phyloP scores from a whole-genome alignment of 2,888 invertebrate species.

The Hirudinaria manillensis region DNA sequence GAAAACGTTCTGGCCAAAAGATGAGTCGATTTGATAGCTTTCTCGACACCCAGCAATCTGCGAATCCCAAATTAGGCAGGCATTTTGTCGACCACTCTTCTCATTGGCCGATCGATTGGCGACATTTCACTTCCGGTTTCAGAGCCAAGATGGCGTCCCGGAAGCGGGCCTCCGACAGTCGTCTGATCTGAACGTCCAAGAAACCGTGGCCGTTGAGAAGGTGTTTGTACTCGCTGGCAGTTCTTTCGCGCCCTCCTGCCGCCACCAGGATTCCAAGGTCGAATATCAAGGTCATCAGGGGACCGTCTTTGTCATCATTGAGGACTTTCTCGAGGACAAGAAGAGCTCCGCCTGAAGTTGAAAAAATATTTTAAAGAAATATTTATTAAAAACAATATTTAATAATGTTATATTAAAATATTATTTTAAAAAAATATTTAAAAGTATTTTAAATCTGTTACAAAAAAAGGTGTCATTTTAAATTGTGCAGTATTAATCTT shows the following conservation, averaged over 20 bases:
- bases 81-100: too few species aligned
- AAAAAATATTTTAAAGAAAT: neutral
- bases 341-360: slow-evolving; percentile 43
- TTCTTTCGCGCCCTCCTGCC: slow-evolving; percentile 43
- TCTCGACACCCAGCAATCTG: too few species aligned
- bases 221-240: slow-evolving; percentile 42
- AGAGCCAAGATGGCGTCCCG: slow-evolving; percentile 43
- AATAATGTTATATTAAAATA: too few species aligned
- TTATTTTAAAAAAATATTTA: too few species aligned
- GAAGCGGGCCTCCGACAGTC: slow-evolving; percentile 30
- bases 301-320: slow-evolving; percentile 42
- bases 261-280: slow-evolving; percentile 43
- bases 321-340: slow-evolving; percentile 44
- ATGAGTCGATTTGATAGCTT: too few species aligned
- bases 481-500: too few species aligned
- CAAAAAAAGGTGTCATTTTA: too few species aligned
- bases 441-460: too few species aligned
- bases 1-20: too few species aligned
- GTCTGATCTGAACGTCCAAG: slow-evolving; percentile 34
- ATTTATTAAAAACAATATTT: too few species aligned
- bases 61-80: too few species aligned
- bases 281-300: slow-evolving; percentile 41
- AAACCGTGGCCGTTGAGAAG: slow-evolving; percentile 43
- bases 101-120: too few species aligned
- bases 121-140: slow-evolving; percentile 33